A percentile compares a stretch with the other conserved stretches of the same genome.
Evolutionary conservation across 1,140 invertebrate genomes (phyloP).

Genomic region (Bombus balteatus): DNA sequence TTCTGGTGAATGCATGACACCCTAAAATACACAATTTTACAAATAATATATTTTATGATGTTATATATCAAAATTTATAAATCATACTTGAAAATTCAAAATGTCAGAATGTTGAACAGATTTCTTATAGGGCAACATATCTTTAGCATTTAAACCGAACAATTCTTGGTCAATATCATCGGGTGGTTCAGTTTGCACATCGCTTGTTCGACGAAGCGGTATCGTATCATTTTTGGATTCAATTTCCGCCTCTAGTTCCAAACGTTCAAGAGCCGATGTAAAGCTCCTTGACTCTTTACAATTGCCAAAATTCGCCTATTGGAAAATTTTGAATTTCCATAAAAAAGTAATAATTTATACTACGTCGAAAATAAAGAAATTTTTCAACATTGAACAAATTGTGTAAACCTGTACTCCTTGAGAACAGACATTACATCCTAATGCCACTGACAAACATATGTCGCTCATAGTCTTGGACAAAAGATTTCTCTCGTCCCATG

Average conservation of each 20-base stretch:
- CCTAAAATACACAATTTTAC: conserved; percentile 60
- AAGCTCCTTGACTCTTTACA: conserved; percentile 64
- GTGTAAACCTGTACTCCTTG: conserved; percentile 60
- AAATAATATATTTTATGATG: neutral
- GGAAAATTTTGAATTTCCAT: neutral
- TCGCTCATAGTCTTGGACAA: conserved; percentile 65
- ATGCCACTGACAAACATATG: conserved; percentile 47
- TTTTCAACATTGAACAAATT: neutral
- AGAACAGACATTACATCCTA: conserved; percentile 56
- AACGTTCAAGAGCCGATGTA: conserved; percentile 64
- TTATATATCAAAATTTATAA: neutral
- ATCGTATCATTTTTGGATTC: conserved; percentile 58
- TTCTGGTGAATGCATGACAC: conserved; percentile 76
- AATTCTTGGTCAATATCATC: conserved; percentile 57
- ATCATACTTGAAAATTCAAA: conserved; percentile 76
- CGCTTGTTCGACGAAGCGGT: conserved; percentile 61
- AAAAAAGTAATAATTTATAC: neutral
- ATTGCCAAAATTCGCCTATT: conserved; percentile 39
- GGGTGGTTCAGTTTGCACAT: conserved; percentile 69
- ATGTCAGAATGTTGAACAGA: conserved; percentile 74
- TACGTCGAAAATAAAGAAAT: neutral
- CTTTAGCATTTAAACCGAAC: conserved; percentile 69
- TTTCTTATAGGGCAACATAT: conserved; percentile 71
- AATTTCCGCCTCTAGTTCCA: conserved; percentile 63
- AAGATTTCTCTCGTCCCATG: conserved; percentile 59